Evolutionary conservation across 2,888 invertebrate genomes (phyloP).

Genomic region (Xylophagus ater): DNA sequence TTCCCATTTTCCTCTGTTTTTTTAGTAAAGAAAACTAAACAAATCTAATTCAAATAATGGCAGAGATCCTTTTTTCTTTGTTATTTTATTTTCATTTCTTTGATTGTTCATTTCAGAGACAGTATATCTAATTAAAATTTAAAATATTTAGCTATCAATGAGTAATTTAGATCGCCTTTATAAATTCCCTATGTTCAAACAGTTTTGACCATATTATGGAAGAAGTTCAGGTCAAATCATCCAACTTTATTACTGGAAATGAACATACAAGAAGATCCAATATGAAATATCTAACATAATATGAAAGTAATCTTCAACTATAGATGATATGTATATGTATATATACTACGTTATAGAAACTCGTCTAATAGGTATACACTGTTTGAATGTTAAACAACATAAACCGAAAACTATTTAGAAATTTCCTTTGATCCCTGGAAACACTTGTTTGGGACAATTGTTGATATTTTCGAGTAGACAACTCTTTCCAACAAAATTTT

Average conservation of each 20-base stretch:
- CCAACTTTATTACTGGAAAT: constrained; percentile 1
- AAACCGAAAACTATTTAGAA: constrained; percentile 19
- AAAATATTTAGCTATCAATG: constrained; percentile 17
- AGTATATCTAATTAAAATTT: constrained; percentile 18
- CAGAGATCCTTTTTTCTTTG: too few relatives aligned
- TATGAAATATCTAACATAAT: background rate
- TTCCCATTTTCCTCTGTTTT: too few relatives aligned
- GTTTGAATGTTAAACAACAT: constrained; percentile 18
- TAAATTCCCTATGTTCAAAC: constrained; percentile 2
- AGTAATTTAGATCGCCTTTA: constrained; percentile 12
- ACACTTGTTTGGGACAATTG: constrained; percentile 20
- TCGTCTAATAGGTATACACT: constrained; percentile 1
- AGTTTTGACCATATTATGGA: background rate
- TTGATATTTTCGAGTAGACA: too few relatives aligned
- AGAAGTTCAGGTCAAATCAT: constrained; percentile 1
- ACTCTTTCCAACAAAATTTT: too few relatives aligned
- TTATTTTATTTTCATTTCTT: too few relatives aligned
- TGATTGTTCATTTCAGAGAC: too few relatives aligned
- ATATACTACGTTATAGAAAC: background rate
- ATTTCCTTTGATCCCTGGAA: constrained; percentile 20
- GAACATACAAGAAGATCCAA: background rate
- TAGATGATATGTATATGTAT: background rate
- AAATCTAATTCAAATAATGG: too few relatives aligned
- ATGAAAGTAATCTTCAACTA: background rate
- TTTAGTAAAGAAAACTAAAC: too few relatives aligned